A percentile compares a stretch with the other conserved stretches of the same genome.
Conservation (phyloP, 2,888 invertebrate genomes). For the Drosophila mimetica region DNA sequence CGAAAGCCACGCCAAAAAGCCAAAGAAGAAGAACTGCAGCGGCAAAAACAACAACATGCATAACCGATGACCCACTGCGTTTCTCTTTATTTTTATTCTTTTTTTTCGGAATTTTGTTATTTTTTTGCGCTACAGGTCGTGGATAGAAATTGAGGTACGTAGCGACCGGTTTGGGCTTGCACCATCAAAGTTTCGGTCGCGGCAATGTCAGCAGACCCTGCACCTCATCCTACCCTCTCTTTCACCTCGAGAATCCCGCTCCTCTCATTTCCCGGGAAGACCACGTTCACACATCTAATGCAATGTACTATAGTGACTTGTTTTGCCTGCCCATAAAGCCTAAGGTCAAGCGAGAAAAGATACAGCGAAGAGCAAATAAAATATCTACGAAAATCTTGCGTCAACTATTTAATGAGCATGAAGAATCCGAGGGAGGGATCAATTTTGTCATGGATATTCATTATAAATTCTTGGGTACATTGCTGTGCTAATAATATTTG, state of each 20-base stretch:
- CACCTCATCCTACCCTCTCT: slow-evolving; percentile 38
- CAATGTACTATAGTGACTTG: slow-evolving; percentile 65
- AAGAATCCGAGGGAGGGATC: slow-evolving; percentile 41
- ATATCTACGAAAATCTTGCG: slow-evolving; percentile 57
- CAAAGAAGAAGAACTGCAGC: slow-evolving; percentile 24
- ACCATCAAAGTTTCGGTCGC: slow-evolving; percentile 59
- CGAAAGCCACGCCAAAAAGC: slow-evolving; percentile 33
- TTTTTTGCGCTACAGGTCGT: slow-evolving; percentile 73
- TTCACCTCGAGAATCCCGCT: slow-evolving; percentile 29
- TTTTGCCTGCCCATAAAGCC: slow-evolving; percentile 64
- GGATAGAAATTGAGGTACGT: slow-evolving; percentile 79
- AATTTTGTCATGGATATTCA: slow-evolving; percentile 44
- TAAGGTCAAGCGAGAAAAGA: slow-evolving; percentile 59
- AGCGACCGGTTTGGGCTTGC: slow-evolving; percentile 76
- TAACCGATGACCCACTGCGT: slow-evolving; percentile 82
- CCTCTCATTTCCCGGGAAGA: slow-evolving; percentile 43
- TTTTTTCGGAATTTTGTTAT: slow-evolving; percentile 38
- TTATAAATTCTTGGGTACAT: slow-evolving; percentile 30
- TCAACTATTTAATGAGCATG: slow-evolving; percentile 70
- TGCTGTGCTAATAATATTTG: slow-evolving; percentile 4
- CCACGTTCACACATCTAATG: slow-evolving; percentile 74
- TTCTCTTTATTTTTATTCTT: slow-evolving; percentile 61
- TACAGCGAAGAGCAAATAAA: slow-evolving; percentile 42
- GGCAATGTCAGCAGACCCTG: slow-evolving; percentile 54
- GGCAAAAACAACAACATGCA: slow-evolving; percentile 63